Conservation (phyloP, 2,888 invertebrate species). For the Drosophila paranaensis region DNA sequence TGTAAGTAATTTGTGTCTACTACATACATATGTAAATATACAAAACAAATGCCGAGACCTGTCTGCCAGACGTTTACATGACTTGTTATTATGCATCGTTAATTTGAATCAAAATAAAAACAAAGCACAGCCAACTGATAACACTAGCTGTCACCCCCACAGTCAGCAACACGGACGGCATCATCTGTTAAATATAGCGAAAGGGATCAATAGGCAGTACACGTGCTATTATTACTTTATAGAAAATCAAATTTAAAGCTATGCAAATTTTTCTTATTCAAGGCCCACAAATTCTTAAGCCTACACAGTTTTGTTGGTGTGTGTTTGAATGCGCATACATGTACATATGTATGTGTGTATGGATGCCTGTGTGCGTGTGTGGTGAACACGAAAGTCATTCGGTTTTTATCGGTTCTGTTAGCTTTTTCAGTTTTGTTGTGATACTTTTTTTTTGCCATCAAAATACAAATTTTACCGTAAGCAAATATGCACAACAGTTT, state of each 20-base stretch:
- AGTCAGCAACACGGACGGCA: slow-evolving; percentile 4
- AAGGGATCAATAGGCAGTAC: slow-evolving; percentile 21
- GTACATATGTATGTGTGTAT: background rate
- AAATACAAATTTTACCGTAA: background rate
- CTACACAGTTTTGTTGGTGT: background rate
- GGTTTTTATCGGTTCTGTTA: slow-evolving; percentile 10
- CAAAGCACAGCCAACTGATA: slow-evolving; percentile 35
- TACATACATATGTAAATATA: background rate
- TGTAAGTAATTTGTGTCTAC: background rate
- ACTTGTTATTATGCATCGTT: slow-evolving; percentile 26
- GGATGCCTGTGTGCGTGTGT: background rate
- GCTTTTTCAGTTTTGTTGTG: slow-evolving; percentile 2
- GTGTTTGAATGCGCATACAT: background rate
- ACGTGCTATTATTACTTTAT: slow-evolving; percentile 11
- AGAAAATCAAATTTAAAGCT: background rate
- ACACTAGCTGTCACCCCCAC: slow-evolving; percentile 18
- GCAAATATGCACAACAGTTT: background rate
- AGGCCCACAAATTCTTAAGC: slow-evolving; percentile 3
- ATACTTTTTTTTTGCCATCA: background rate
- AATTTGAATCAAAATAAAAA: slow-evolving; percentile 29
- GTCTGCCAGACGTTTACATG: slow-evolving; percentile 12
- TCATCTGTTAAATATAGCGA: background rate
- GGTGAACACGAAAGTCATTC: slow-evolving; percentile 7
- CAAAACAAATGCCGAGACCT: slow-evolving; percentile 10
- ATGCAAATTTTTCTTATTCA: background rate